phyloP scores from a whole-genome alignment of 2,888 invertebrate species.

The Drosophila yooni region DNA sequence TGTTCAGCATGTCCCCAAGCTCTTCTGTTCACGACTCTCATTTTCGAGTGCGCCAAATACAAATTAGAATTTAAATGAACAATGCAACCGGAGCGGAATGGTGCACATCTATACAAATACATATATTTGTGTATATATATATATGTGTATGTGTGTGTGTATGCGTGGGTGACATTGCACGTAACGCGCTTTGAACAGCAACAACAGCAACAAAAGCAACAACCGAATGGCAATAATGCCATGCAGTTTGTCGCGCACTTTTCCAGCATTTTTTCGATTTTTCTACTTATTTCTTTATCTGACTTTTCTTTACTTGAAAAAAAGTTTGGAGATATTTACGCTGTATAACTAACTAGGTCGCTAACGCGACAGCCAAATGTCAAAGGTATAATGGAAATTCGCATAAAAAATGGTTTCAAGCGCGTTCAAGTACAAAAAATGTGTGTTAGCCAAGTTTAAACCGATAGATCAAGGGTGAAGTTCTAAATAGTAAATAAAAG shows the following conservation, averaged over 20 bases:
- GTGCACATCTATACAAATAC: background rate
- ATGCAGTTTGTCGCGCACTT: constrained; percentile 70
- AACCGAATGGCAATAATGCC: constrained; percentile 68
- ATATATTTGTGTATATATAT: constrained; percentile 18
- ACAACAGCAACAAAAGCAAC: constrained; percentile 16
- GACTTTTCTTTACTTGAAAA: constrained; percentile 26
- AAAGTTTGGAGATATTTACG: constrained; percentile 56
- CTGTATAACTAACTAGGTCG: constrained; percentile 62
- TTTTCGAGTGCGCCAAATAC: constrained; percentile 75
- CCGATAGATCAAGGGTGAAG: background rate
- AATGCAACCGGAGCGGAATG: constrained; percentile 74
- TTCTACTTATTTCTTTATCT: constrained; percentile 22
- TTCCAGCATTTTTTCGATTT: constrained; percentile 36
- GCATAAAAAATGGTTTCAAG: constrained; percentile 45
- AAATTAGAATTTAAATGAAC: constrained; percentile 82
- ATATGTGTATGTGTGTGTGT: constrained; percentile 29
- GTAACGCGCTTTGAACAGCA: constrained; percentile 55
- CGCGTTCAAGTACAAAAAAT: constrained; percentile 29
- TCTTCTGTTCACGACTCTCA: constrained; percentile 45
- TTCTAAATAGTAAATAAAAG: background rate
- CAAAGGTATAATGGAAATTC: constrained; percentile 72
- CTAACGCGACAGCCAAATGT: constrained; percentile 70
- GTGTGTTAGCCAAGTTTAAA: background rate
- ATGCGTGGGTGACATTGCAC: constrained; percentile 66
- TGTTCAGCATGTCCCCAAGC: constrained; percentile 49